Conservation (phyloP, 1,140 invertebrate genomes). For the Drosophila pseudoananassae region DNA sequence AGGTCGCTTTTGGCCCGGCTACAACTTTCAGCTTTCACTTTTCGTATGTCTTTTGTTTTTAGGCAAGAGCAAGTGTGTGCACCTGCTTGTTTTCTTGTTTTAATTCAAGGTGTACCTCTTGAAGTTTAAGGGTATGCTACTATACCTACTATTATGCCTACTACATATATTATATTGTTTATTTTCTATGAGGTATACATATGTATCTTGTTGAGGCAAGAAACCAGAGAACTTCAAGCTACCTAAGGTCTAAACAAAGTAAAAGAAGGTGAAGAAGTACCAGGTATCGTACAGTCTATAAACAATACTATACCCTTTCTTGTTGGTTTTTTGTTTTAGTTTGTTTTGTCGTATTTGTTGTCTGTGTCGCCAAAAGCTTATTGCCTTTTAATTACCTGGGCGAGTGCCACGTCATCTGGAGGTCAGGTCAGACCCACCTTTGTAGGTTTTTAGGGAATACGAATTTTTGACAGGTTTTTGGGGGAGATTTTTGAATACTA, state of each 20-base stretch:
- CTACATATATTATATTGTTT: too few relatives aligned
- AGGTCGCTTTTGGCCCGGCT: constrained; percentile 71
- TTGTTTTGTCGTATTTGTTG: neutral
- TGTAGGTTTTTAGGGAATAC: neutral
- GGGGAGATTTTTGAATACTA: neutral
- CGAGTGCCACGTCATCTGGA: constrained; percentile 1
- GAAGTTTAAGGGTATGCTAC: neutral
- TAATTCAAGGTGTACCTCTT: neutral
- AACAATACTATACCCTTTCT: neutral
- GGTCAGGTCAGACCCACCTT: neutral
- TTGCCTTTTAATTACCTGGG: constrained; percentile 62
- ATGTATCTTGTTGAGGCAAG: too few relatives aligned
- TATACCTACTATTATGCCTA: too few relatives aligned
- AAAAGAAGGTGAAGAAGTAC: too few relatives aligned
- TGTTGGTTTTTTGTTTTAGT: neutral
- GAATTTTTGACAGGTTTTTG: too few relatives aligned
- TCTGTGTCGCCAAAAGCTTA: constrained; percentile 59
- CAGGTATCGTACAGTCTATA: too few relatives aligned
- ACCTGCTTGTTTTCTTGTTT: constrained; percentile 31
- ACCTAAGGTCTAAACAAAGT: too few relatives aligned
- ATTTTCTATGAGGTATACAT: too few relatives aligned
- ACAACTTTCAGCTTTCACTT: constrained; percentile 79
- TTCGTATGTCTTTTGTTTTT: constrained; percentile 69
- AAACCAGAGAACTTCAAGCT: too few relatives aligned
- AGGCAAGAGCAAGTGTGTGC: constrained; percentile 37